phyloP scores from a whole-genome alignment of 2,888 invertebrate genomes.

The Syrista parreyssii region DNA sequence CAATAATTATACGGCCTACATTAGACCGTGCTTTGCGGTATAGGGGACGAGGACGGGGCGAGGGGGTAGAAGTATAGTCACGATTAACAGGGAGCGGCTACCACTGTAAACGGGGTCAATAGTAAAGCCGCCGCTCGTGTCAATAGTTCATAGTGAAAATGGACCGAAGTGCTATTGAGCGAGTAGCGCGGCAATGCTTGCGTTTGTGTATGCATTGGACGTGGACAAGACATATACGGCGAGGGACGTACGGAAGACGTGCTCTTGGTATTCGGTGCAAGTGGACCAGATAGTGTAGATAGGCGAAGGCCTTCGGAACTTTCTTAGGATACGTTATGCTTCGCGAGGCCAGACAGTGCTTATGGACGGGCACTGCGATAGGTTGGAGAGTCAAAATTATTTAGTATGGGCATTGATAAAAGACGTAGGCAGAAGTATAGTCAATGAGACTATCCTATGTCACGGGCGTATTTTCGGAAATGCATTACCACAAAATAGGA shows the following conservation, averaged over 20 bases:
- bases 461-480: too few species aligned
- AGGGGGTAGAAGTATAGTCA: slow-evolving; percentile 36
- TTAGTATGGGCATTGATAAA: too few species aligned
- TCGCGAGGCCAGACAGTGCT: too few species aligned
- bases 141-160: background rate
- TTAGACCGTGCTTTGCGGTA: slow-evolving; percentile 41
- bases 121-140: slow-evolving; percentile 31
- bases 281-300: too few species aligned
- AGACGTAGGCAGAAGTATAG: too few species aligned
- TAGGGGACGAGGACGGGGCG: background rate
- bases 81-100: background rate
- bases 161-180: background rate
- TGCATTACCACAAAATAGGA: too few species aligned
- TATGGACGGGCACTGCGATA: background rate
- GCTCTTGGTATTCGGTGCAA: slow-evolving; percentile 17
- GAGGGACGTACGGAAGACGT: background rate
- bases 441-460: too few species aligned
- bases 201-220: background rate
- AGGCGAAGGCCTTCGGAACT: too few species aligned
- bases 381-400: too few species aligned
- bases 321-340: background rate
- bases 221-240: background rate
- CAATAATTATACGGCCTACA: slow-evolving; percentile 60
- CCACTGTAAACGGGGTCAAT: slow-evolving; percentile 32
- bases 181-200: background rate